Conservation (phyloP, 2,797 vertebrate genomes). For the Stomatorhinus walkeri region DNA sequence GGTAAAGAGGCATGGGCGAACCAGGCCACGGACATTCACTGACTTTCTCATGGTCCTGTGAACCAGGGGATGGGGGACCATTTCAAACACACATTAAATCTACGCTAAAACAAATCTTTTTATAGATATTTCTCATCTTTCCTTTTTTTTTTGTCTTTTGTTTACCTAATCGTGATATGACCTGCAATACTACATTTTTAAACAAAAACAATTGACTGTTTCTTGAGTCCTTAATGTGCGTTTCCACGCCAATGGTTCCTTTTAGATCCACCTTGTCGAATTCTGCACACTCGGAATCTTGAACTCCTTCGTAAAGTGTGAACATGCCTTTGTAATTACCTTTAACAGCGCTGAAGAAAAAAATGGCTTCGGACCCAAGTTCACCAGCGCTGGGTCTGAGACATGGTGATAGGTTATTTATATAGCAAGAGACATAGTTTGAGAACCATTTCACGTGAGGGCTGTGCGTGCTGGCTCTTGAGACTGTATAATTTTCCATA, state of each 20-base stretch:
- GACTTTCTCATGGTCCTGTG: conserved; percentile 30
- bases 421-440: background rate
- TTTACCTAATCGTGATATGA: background rate
- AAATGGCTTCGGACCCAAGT: background rate
- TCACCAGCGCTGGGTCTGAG: background rate
- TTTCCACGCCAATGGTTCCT: background rate
- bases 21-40: background rate
- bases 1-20: conserved; percentile 52
- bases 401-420: background rate
- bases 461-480: background rate
- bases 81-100: background rate
- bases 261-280: background rate
- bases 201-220: background rate
- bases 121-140: background rate
- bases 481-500: conserved; percentile 1
- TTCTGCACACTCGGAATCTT: background rate
- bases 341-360: background rate
- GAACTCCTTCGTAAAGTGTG: background rate
- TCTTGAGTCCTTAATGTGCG: background rate
- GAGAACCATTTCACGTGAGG: background rate
- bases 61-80: background rate
- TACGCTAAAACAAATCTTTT: background rate
- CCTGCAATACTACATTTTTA: background rate
- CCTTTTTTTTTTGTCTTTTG: background rate
- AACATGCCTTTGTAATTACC: background rate